Evolutionary conservation across 2,797 vertebrate species (phyloP).

Genomic region (Bucorvus abyssinicus): DNA sequence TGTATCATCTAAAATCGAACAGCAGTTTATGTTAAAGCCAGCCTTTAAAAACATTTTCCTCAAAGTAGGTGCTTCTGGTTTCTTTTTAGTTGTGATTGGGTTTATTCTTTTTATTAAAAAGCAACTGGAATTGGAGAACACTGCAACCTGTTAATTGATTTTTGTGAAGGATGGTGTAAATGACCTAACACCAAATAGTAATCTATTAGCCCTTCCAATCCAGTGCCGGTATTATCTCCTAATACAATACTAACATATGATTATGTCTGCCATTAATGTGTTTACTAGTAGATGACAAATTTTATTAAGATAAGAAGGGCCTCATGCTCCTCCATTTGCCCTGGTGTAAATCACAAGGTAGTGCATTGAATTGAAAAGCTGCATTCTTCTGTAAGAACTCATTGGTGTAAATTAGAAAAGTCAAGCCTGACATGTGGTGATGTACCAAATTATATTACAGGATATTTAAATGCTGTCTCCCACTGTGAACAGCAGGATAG

Average conservation of each 20-base stretch:
- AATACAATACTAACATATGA: not conserved
- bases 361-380: not conserved
- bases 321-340: not conserved
- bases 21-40: not conserved
- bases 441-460: constrained; percentile 69
- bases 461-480: constrained; percentile 71
- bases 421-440: constrained; percentile 56
- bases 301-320: not conserved
- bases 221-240: not conserved
- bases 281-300: constrained; percentile 30
- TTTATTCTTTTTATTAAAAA: constrained; percentile 75
- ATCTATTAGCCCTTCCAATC: constrained; percentile 3
- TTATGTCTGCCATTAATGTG: constrained; percentile 36
- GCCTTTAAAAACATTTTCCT: not conserved
- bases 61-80: not conserved
- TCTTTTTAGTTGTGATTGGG: constrained; percentile 46
- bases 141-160: constrained; percentile 61
- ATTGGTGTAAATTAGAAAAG: constrained; percentile 50
- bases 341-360: constrained; percentile 1
- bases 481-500: constrained; percentile 69
- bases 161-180: constrained; percentile 11
- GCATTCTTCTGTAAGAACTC: constrained; percentile 22
- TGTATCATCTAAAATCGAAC: not conserved
- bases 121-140: constrained; percentile 60
- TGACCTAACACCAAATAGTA: constrained; percentile 2